Percentiles rank a stretch among this genome's conserved stretches.
phyloP scores from a whole-genome alignment of 2,113 vertebrate species.

The Lepisosteus osseus region DNA sequence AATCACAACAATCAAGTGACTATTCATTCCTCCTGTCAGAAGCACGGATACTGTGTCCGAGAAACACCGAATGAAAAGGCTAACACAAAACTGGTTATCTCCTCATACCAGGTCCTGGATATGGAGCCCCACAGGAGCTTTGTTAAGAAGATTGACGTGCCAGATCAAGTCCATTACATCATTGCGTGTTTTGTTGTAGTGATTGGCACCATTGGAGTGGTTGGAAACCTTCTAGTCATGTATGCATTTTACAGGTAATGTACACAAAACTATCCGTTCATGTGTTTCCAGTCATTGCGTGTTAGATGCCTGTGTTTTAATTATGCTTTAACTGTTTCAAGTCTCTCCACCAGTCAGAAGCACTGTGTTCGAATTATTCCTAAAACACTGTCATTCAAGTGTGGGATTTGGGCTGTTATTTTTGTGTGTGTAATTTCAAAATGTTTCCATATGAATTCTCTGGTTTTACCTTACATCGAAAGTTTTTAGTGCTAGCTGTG shows the following conservation, averaged over 20 bases:
- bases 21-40: neutral
- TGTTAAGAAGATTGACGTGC: conserved; percentile 72
- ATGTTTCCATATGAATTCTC: no score
- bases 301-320: no score
- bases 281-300: neutral
- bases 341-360: no score
- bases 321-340: no score
- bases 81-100: conserved; percentile 4
- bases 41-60: neutral
- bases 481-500: no score
- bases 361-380: no score
- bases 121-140: conserved; percentile 61
- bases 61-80: neutral
- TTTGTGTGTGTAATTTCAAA: no score
- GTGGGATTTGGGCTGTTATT: no score
- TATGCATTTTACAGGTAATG: conserved; percentile 88
- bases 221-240: conserved; percentile 87
- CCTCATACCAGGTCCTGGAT: conserved; percentile 18
- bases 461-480: no score
- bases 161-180: conserved; percentile 80
- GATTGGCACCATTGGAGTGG: conserved; percentile 78
- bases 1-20: neutral
- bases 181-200: conserved; percentile 77
- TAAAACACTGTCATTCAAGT: no score
- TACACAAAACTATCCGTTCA: no score